phyloP scores from a whole-genome alignment of 2,113 vertebrate species.

The Rhadina sibilatrix region DNA sequence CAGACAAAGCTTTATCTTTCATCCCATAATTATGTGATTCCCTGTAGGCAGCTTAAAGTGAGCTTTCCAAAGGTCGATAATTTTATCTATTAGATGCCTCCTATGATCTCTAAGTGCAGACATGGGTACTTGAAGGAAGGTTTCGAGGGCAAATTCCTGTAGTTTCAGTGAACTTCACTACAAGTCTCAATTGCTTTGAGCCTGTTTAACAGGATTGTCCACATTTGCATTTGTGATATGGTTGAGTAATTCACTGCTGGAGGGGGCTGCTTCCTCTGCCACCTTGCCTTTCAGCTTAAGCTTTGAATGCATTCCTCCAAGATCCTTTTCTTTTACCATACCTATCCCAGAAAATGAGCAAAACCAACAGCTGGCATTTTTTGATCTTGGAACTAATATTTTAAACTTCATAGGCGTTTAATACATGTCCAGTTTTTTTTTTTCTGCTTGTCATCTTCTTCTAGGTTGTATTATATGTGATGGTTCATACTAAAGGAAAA shows the following conservation, averaged over 20 bases:
- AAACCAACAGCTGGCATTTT: background rate
- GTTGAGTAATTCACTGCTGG: background rate
- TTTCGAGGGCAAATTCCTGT: slow-evolving; percentile 20
- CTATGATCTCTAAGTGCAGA: background rate
- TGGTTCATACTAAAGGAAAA: background rate
- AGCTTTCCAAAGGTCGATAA: background rate
- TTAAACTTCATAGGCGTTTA: background rate
- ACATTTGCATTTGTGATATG: background rate
- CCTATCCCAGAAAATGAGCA: background rate
- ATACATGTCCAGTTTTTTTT: fast-evolving
- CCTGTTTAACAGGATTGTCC: background rate
- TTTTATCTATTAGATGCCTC: background rate
- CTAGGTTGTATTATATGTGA: fast-evolving
- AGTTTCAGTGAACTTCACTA: background rate
- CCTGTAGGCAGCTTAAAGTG: background rate
- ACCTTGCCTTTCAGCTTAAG: background rate
- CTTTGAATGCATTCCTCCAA: background rate
- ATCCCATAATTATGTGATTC: background rate
- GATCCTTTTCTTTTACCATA: background rate
- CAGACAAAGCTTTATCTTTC: slow-evolving; percentile 25
- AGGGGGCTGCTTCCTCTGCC: background rate
- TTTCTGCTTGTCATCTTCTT: background rate
- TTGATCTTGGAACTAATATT: background rate
- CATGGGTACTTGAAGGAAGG: background rate
- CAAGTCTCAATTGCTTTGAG: background rate